These are phyloP conservation scores for Cyrtodaria siliqua DNA, from an alignment of 2,888 invertebrate species.

Conservation along the genomic window DNA sequence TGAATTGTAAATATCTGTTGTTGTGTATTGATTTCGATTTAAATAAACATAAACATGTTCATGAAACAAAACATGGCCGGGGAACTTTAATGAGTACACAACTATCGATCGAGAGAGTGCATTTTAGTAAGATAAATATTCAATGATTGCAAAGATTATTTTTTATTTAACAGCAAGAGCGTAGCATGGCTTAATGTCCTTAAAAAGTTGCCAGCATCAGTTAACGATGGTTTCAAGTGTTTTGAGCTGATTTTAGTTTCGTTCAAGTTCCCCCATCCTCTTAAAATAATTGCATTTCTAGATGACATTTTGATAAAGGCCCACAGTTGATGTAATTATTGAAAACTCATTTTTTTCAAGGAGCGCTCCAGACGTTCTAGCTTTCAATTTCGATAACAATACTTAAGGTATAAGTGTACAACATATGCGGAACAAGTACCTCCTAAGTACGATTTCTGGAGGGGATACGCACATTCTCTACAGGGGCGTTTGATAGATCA, in stretches of 20 bases:
- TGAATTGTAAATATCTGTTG: too few relatives aligned
- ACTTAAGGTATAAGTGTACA: not conserved
- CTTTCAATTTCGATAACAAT: conserved; percentile 21
- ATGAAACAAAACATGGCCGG: too few relatives aligned
- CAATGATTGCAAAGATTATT: too few relatives aligned
- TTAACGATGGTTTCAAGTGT: not conserved
- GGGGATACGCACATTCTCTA: not conserved
- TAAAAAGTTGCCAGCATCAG: too few relatives aligned
- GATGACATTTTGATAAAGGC: conserved; percentile 15
- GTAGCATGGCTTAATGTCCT: too few relatives aligned
- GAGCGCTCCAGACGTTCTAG: not conserved
- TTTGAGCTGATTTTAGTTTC: not conserved
- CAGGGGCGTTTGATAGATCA: not conserved
- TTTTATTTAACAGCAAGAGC: too few relatives aligned
- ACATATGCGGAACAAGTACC: not conserved
- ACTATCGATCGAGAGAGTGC: too few relatives aligned
- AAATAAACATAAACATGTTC: too few relatives aligned
- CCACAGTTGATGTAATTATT: conserved; percentile 7
- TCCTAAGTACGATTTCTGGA: not conserved
- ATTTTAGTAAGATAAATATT: too few relatives aligned
- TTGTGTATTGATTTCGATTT: too few relatives aligned
- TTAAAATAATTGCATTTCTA: not conserved
- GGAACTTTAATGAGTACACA: too few relatives aligned
- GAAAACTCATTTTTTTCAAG: conserved; percentile 5
- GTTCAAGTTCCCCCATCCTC: not conserved